Base-by-base conservation (phyloP, 1,140 invertebrate genomes). In the Drosophila nannoptera region DNA sequence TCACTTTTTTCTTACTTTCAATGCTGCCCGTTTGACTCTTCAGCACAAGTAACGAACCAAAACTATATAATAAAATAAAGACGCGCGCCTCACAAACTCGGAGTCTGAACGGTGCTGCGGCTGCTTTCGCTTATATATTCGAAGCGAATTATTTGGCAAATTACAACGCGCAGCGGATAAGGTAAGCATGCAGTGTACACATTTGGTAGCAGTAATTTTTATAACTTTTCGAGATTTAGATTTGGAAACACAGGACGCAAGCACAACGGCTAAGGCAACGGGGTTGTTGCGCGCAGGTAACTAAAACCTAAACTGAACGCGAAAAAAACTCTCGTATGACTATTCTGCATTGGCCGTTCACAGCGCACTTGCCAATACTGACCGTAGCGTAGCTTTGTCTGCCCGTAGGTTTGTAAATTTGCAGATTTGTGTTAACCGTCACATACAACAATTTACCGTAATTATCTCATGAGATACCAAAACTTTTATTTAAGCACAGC, bases 251-350 rank as follows among this genome's bases (percentile, higher is more conserved):
- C 66, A 74, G 53, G 55, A 75, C 55, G 72, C 72, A 46, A 35
- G 46, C 50, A 61, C 55, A 56, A 50, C 59, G 64, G 48, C 50
- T 45, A 55, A 68, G 50, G 68, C 65, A 55, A 74, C 65, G 65
- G 81, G 82, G 82, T 76, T 86, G 81, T 74, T 87, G 74, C 81
- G 81, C 77, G 68, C 81, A 87, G 82, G 77, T 84, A 84, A 77
- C 73, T 70, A 67, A 86, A 78, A 80, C 59, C 65, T 61, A 84
- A 78, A 84, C 80, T 77, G 73, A 80, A 84, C 74, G 81, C 81
- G 81, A 77, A 82, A 86, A 80, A 77, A 84, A 83, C 77, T 77
- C 80, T 73, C 74, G 74, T 86, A 81, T 71, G 78, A 81, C 60
- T 68, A 67, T 69, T 84, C 71, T 73, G 56, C 73, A 65, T 61